Evolutionary conservation across 2,113 vertebrate genomes (phyloP), one percentile per base, ranked within the genome.

Genomic region (Sciurus niger): DNA sequence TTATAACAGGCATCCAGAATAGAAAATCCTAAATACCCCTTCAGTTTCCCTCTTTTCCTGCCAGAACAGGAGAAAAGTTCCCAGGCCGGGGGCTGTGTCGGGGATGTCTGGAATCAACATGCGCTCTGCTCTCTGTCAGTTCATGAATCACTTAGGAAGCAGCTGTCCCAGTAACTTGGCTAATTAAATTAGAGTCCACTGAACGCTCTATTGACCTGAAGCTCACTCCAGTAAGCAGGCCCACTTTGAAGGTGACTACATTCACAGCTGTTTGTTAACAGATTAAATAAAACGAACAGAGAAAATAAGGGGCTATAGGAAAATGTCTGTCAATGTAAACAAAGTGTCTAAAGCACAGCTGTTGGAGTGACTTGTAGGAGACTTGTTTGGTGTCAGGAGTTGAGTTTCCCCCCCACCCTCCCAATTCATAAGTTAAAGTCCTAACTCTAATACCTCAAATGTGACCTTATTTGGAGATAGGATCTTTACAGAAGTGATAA

Each of bases 131-230:
- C 82, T 70, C 93, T 67, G 90, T 53, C 53, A 4, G 24, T 30
- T 53, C 28, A 4, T 28, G 82, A 85, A 51, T 93, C 68, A 80
- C 77, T 83, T 37, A 90, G 1, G 0, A 76, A 92, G 93, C 95
- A 96, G 95, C 93, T 96, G 94, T 74, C 58, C 68, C 77, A 40
- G 88, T 63, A 40, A 89, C 48, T 34, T 85, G 72, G 78, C 93
- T 97, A 97, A 98, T 97, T 95, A 85, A 94, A 97, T 96, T 93
- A 96, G 80, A 94, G 89, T 30, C 73, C 68, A 34, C 67, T 96
- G 95, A 97, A 96, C 79, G 94, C 90, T 94, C 96, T 96, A 91
- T 48, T 97, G 97, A 97, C 96, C 97, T 90, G 78, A 89, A 10
- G 32, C 82, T 97, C 94, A 97, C 63, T 86, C 85, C 94, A 95